Conservation (phyloP, 2,888 invertebrate species). For the Phaedon cochleariae region DNA sequence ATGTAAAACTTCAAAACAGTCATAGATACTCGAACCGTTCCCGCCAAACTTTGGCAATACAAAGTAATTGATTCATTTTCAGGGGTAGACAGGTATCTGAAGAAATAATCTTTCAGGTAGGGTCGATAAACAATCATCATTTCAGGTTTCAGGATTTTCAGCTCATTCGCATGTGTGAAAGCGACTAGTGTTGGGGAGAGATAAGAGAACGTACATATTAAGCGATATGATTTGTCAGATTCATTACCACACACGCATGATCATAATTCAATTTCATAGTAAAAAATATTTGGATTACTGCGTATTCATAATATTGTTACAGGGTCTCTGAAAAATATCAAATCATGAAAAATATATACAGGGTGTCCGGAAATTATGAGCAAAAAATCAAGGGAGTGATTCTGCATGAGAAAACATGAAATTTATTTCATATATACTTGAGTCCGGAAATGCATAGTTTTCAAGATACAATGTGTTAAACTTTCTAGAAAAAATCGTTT, state of each 20-base stretch:
- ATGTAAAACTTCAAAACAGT: not conserved
- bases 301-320: not conserved
- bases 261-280: conserved; percentile 9
- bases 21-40: not conserved
- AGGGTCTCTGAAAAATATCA: too few relatives aligned
- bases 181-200: conserved; percentile 37
- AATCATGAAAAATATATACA: too few relatives aligned
- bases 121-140: conserved; percentile 51
- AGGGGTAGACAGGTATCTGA: not conserved
- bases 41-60: not conserved
- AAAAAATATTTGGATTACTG: not conserved
- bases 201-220: conserved; percentile 33
- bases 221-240: conserved; percentile 21
- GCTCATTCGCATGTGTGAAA: conserved; percentile 50
- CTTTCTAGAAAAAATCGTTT: too few relatives aligned
- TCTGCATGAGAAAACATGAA: too few relatives aligned
- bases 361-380: too few relatives aligned
- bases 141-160: conserved; percentile 28
- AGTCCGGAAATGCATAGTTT: too few relatives aligned
- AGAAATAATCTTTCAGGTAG: conserved; percentile 20
- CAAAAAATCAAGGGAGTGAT: too few relatives aligned
- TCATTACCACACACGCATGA: conserved; percentile 24
- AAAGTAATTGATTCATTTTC: not conserved
- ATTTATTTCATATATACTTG: too few relatives aligned
- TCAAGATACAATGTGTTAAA: too few relatives aligned